A percentile compares a stretch with the other conserved stretches of the same genome.
These are phyloP conservation scores for Ivindomyrus marchei DNA, from an alignment of 2,113 vertebrate species.

Conservation along the genomic window DNA sequence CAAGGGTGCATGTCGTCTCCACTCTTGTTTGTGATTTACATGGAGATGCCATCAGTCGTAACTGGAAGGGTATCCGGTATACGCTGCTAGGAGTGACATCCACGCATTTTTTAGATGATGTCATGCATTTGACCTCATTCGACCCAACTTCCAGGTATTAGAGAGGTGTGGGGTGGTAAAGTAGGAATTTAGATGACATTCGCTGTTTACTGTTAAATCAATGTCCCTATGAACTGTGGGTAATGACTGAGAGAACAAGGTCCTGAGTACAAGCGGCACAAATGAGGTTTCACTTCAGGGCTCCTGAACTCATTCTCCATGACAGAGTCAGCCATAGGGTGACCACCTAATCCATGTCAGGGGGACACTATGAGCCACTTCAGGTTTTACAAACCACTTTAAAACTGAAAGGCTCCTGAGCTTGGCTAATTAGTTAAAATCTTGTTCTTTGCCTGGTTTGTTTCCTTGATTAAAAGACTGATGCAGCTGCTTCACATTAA, in stretches of 20 bases:
- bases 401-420: no score
- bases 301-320: background rate
- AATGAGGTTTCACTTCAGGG: background rate
- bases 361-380: no score
- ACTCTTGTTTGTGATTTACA: background rate
- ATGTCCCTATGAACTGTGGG: background rate
- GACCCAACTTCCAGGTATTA: background rate
- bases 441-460: no score
- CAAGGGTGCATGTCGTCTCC: background rate
- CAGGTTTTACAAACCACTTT: no score
- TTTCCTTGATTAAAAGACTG: no score
- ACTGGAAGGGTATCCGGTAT: background rate
- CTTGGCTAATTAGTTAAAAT: no score
- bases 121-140: background rate
- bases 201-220: background rate
- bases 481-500: no score
- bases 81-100: background rate
- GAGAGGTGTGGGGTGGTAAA: background rate
- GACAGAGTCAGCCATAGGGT: background rate
- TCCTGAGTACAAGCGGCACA: background rate
- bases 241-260: background rate
- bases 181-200: background rate
- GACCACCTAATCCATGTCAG: no score
- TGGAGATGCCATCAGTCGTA: background rate
- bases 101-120: background rate